A percentile compares a stretch with the other conserved stretches of the same genome.
Evolutionary conservation across 2,113 vertebrate genomes (phyloP).

Genomic region (Helogale parvula): DNA sequence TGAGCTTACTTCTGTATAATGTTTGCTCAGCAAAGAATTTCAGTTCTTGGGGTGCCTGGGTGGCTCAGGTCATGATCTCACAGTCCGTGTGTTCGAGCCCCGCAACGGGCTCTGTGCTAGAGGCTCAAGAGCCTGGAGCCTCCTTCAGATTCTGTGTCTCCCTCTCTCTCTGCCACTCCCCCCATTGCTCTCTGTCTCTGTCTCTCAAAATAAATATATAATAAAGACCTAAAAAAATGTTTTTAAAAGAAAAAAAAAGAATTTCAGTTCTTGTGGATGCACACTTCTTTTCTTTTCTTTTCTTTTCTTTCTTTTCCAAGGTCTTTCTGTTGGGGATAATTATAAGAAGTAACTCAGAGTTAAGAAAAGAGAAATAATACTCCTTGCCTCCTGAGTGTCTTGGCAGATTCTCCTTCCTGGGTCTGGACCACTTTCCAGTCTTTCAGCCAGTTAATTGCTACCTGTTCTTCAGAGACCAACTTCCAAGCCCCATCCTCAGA

Average conservation of each 20-base stretch:
- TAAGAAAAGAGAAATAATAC: conserved; percentile 40
- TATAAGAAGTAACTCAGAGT: conserved; percentile 38
- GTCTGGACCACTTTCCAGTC: conserved; percentile 22
- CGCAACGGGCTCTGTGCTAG: too few species aligned
- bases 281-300: too few species aligned
- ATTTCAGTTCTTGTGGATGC: neutral
- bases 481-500: neutral
- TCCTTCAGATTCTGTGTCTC: too few species aligned
- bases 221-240: too few species aligned
- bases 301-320: neutral
- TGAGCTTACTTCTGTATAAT: neutral
- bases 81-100: too few species aligned
- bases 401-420: conserved; percentile 45
- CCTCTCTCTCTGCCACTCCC: too few species aligned
- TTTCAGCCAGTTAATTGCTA: conserved; percentile 35
- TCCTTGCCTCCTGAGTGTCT: neutral
- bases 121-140: too few species aligned
- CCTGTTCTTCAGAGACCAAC: neutral
- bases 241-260: neutral
- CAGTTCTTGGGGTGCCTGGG: neutral
- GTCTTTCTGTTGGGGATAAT: conserved; percentile 23
- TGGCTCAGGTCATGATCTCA: too few species aligned
- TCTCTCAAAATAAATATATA: too few species aligned
- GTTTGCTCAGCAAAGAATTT: neutral
- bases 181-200: too few species aligned